A percentile compares a stretch with the other conserved stretches of the same genome.
Conservation (phyloP, 2,113 vertebrate species). For the Leptosomus discolor region DNA sequence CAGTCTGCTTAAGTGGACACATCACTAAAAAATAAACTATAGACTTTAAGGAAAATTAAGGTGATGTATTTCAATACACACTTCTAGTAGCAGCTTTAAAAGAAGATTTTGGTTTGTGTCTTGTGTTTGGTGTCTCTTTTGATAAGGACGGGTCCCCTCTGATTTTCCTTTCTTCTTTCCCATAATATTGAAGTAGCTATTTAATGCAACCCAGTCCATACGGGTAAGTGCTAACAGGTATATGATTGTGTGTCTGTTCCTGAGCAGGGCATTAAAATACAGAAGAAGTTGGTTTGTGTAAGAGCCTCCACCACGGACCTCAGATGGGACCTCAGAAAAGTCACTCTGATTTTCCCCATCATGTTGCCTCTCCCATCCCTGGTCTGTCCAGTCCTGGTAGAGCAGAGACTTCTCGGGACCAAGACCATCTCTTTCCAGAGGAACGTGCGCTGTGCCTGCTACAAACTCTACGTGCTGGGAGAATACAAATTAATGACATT, state of each 20-base stretch:
- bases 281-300: background rate
- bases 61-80: background rate
- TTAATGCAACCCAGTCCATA: background rate
- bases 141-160: background rate
- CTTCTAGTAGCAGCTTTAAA: background rate
- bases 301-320: background rate
- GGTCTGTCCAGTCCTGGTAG: background rate
- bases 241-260: background rate
- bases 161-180: background rate
- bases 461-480: background rate
- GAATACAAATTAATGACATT: conserved; percentile 19
- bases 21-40: background rate
- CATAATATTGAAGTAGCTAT: background rate
- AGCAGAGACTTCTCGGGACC: background rate
- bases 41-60: background rate
- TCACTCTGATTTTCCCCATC: background rate
- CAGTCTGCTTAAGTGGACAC: background rate
- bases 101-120: background rate
- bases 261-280: background rate
- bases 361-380: background rate
- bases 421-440: background rate
- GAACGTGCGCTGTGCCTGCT: background rate
- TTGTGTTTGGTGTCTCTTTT: background rate
- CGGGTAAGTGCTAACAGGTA: background rate
- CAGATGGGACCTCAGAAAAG: background rate